phyloP scores from a whole-genome alignment of 1,140 invertebrate genomes.

The Microvelia longipes region DNA sequence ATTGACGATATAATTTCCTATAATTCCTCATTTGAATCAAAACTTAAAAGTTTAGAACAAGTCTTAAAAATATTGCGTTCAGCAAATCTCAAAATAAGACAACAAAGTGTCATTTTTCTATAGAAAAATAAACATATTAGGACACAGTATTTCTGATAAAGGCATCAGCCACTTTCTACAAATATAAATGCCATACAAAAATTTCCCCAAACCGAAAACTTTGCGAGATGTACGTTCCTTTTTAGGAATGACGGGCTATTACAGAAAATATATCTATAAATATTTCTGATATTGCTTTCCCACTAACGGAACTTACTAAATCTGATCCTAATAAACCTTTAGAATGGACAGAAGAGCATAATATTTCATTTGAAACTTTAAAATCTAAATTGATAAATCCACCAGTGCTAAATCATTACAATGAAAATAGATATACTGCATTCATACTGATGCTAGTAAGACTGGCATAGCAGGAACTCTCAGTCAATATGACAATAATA shows the following conservation, averaged over 20 bases:
- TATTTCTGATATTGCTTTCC: not conserved
- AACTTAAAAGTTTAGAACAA: not conserved
- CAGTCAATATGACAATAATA: not conserved
- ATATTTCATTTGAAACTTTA: not conserved
- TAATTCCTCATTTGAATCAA: not conserved
- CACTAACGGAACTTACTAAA: not conserved
- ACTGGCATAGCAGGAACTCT: not conserved
- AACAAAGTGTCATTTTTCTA: not conserved
- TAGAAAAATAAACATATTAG: not conserved
- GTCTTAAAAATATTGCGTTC: not conserved
- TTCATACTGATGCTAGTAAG: not conserved
- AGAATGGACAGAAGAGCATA: not conserved
- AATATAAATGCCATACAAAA: not conserved
- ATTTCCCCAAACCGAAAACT: not conserved
- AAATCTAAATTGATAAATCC: not conserved
- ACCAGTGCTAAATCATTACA: not conserved
- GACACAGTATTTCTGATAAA: not conserved
- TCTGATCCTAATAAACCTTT: not conserved
- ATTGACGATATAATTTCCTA: not conserved
- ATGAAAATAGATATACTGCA: not conserved
- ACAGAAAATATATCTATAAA: not conserved
- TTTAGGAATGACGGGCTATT: not conserved
- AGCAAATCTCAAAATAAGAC: not conserved
- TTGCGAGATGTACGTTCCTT: not conserved
- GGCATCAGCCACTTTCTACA: not conserved